These are phyloP conservation scores for Halichoerus grypus DNA, from an alignment of 2,113 vertebrate genomes.

Conservation along the genomic window DNA sequence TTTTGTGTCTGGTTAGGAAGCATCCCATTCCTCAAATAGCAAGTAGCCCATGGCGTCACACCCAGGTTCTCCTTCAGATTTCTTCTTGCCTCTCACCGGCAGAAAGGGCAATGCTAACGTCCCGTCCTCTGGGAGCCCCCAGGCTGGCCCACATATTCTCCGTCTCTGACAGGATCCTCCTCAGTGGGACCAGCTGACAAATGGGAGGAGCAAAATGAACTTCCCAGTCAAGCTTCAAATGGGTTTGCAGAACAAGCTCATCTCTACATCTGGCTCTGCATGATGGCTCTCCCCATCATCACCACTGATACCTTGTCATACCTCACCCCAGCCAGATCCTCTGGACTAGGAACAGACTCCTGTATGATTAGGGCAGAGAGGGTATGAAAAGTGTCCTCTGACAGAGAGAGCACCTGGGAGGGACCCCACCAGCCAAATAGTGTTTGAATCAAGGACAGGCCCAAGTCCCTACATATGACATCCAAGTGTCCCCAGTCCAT, in stretches of 20 bases:
- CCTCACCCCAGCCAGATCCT: neutral
- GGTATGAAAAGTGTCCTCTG: neutral
- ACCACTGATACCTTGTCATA: neutral
- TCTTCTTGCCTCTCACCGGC: neutral
- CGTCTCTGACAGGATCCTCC: neutral
- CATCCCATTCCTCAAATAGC: neutral
- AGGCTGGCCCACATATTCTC: neutral
- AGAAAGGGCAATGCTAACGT: constrained; percentile 32
- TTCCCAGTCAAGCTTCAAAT: neutral
- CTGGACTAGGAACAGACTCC: neutral
- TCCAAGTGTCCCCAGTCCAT: neutral
- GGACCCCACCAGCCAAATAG: neutral
- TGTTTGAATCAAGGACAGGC: neutral
- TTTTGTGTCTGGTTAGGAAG: neutral
- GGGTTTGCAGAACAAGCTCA: neutral
- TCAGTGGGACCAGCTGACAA: neutral
- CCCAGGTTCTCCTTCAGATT: neutral
- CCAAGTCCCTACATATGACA: neutral
- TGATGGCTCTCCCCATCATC: neutral
- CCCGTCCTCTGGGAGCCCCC: neutral
- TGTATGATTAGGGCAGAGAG: neutral
- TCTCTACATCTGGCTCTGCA: neutral
- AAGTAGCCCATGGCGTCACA: neutral
- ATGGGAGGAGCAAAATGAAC: neutral
- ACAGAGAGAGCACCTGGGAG: neutral